These are phyloP conservation scores for Microtus oregoni DNA, from an alignment of 2,113 vertebrate genomes.

Conservation along the genomic window DNA sequence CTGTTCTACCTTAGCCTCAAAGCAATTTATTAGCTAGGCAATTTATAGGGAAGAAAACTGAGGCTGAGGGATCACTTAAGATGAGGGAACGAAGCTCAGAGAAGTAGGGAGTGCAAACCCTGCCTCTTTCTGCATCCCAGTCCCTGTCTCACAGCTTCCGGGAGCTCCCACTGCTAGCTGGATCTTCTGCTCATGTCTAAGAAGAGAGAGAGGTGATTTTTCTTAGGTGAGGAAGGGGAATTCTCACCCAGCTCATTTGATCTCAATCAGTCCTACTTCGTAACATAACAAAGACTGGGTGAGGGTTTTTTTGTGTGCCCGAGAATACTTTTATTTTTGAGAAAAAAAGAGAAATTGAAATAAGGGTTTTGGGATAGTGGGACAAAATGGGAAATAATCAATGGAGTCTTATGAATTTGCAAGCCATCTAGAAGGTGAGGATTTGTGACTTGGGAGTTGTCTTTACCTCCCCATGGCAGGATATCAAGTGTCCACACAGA, in stretches of 20 bases:
- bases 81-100: neutral
- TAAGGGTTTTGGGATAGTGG: slow-evolving; percentile 16
- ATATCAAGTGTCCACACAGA: neutral
- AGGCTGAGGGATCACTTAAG: neutral
- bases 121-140: neutral
- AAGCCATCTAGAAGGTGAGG: neutral
- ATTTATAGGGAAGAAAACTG: slow-evolving; percentile 20
- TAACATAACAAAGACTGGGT: neutral
- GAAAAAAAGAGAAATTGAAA: neutral
- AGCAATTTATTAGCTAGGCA: slow-evolving; percentile 27
- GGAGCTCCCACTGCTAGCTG: neutral
- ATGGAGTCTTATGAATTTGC: neutral
- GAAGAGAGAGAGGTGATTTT: slow-evolving; percentile 20
- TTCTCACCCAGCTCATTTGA: neutral
- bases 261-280: neutral
- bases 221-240: slow-evolving; percentile 4
- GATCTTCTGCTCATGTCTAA: neutral
- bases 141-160: slow-evolving; percentile 10
- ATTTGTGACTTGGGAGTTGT: neutral
- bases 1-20: neutral
- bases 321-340: neutral
- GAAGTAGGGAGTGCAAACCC: neutral
- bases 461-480: neutral
- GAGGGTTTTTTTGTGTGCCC: neutral
- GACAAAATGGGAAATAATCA: neutral